These are phyloP conservation scores for Radopholus similis DNA, from an alignment of 1,140 invertebrate genomes.

Conservation along the genomic window DNA sequence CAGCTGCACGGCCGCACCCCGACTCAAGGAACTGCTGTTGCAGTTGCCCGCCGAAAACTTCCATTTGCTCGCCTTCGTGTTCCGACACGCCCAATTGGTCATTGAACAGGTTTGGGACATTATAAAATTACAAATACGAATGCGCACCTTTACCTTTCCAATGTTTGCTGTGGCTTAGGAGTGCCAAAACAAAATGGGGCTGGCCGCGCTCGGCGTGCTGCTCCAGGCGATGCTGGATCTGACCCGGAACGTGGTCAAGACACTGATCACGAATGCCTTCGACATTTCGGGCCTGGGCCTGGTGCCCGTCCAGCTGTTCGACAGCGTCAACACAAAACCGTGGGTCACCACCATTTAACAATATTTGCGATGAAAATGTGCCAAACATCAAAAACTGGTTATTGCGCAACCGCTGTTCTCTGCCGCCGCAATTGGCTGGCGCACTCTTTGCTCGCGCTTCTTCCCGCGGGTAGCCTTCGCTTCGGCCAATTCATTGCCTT, in stretches of 20 bases:
- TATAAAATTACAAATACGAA: no score
- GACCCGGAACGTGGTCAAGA: constrained; percentile 23
- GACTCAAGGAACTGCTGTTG: constrained; percentile 33
- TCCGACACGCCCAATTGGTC: constrained; percentile 43
- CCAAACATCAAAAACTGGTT: constrained; percentile 1
- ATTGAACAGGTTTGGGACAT: constrained; percentile 33
- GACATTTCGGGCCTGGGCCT: background rate
- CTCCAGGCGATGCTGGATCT: constrained; percentile 48
- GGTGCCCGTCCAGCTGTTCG: background rate
- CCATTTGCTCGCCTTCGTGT: constrained; percentile 45
- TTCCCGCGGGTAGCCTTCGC: background rate
- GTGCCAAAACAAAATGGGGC: constrained; percentile 48
- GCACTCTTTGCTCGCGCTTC: background rate
- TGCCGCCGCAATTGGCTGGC: background rate
- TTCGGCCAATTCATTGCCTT: background rate
- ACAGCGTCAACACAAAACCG: constrained; percentile 13
- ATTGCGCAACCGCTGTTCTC: background rate
- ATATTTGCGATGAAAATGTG: constrained; percentile 8
- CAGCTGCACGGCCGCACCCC: constrained; percentile 18
- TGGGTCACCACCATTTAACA: background rate
- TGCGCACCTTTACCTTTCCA: no score
- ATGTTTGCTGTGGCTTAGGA: constrained; percentile 40
- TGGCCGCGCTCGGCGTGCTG: constrained; percentile 42
- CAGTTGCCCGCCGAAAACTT: constrained; percentile 46
- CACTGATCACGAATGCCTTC: constrained; percentile 13